Conservation (phyloP, 2,113 vertebrate species). For the Burhinus bistriatus region DNA sequence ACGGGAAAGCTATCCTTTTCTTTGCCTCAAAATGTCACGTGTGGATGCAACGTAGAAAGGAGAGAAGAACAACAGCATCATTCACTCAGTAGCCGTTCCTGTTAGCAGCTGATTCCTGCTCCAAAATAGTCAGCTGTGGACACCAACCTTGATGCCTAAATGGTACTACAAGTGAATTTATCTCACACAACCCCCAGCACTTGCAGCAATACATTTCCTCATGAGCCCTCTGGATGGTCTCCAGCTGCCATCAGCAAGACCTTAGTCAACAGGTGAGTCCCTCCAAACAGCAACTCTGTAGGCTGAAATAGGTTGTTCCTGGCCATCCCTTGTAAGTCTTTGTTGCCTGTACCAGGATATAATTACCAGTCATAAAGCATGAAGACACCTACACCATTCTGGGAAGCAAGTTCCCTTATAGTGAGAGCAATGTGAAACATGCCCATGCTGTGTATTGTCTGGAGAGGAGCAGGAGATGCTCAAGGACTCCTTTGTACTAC, state of each 20-base stretch:
- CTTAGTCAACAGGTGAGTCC: background rate
- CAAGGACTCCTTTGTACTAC: conserved; percentile 31
- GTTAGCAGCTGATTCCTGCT: background rate
- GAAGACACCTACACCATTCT: background rate
- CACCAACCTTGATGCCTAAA: background rate
- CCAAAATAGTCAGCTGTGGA: background rate
- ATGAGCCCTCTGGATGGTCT: background rate
- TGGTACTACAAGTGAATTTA: background rate
- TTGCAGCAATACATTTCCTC: background rate
- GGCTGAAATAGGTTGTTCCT: background rate
- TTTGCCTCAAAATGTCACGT: background rate
- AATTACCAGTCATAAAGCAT: background rate
- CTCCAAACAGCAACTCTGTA: background rate
- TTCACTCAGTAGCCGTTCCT: background rate
- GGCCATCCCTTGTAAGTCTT: background rate
- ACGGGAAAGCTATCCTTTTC: background rate
- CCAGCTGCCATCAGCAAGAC: background rate
- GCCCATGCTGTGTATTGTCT: background rate
- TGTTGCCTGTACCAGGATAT: background rate
- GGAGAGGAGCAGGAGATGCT: background rate
- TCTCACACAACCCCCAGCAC: background rate
- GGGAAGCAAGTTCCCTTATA: background rate
- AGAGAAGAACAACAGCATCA: background rate
- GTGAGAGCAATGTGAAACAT: background rate
- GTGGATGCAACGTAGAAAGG: background rate